Conservation (phyloP, 2,113 vertebrate genomes). For the Ovibos moschatus region DNA sequence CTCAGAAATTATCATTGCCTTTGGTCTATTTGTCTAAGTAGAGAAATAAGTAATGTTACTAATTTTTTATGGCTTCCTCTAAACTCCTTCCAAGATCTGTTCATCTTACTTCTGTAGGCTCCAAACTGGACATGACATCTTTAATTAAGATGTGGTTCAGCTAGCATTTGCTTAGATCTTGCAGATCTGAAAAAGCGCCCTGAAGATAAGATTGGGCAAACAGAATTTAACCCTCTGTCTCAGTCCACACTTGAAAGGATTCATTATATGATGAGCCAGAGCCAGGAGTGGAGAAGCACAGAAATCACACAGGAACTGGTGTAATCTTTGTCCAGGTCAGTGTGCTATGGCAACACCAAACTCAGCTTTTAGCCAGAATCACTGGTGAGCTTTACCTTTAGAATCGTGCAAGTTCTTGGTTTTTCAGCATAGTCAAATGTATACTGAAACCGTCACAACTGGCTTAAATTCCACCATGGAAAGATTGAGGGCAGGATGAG, state of each 20-base stretch:
- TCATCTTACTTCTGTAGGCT: background rate
- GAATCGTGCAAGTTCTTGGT: background rate
- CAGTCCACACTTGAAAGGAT: background rate
- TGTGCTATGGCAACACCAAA: rapidly evolving
- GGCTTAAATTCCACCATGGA: background rate
- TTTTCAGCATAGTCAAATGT: background rate
- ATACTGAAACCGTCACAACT: background rate
- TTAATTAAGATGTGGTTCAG: background rate
- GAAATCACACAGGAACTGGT: rapidly evolving
- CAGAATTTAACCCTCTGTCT: background rate
- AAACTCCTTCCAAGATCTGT: background rate
- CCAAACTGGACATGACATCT: background rate
- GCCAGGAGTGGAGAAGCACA: rapidly evolving
- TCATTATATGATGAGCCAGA: background rate
- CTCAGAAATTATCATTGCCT: background rate
- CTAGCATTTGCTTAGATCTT: background rate
- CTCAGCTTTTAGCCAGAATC: background rate
- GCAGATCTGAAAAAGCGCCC: background rate
- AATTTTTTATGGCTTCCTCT: background rate
- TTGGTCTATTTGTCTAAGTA: background rate
- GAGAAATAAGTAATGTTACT: background rate
- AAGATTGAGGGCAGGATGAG: background rate
- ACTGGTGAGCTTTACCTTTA: background rate
- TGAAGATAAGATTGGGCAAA: background rate
- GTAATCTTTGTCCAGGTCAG: rapidly evolving